Evolutionary conservation across 2,113 vertebrate species (phyloP), one percentile per base, ranked within the genome.

Genomic region (Cariama cristata): DNA sequence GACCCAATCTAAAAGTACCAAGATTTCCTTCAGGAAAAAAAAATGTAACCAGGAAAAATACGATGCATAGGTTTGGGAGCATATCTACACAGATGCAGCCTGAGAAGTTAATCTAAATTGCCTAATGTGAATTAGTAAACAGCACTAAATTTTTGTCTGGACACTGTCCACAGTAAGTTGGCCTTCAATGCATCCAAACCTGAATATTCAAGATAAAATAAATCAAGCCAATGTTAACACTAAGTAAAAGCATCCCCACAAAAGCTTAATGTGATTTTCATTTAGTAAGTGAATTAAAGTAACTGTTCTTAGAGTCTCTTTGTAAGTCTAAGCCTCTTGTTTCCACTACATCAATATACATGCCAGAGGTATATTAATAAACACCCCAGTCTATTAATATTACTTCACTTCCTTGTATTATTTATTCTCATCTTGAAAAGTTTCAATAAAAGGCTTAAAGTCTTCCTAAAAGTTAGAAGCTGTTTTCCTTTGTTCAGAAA

Each of bases 261-360:
- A 87, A 56, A 71, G 88, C 91, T 75, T 93, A 71, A 88, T 66
- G 79, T 28, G 62, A 88, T 91, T 93, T 88, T 76, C 79, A 85
- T 84, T 93, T 91, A 84, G 28, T 60, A 75, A 84, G 27, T 53
- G 72, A 95, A 86, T 87, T 83, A 68, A 87, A 87, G 82, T 69
- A 72, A 90, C 71, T 66, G 35, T 81, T 87, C 66, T 64, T 56
- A 56, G 45, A 66, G 32, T 32, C 40, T 75, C 91, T 83, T 74
- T 79, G 40, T 45, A 59, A 81, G 40, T 24, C 44, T 40, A 66
- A 93, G 52, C 83, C 58, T 76, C 94, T 75, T 56, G 68, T 84
- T 95, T 75, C 88, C 45, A 76, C 79, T 67, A 17, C 68, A 76
- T n/a, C 79, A 64, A 40, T 22, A 60, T 4, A 75, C 47, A 17